phyloP scores from a whole-genome alignment of 64 coral and sea anemone genomes.

The Acropora tenuis region DNA sequence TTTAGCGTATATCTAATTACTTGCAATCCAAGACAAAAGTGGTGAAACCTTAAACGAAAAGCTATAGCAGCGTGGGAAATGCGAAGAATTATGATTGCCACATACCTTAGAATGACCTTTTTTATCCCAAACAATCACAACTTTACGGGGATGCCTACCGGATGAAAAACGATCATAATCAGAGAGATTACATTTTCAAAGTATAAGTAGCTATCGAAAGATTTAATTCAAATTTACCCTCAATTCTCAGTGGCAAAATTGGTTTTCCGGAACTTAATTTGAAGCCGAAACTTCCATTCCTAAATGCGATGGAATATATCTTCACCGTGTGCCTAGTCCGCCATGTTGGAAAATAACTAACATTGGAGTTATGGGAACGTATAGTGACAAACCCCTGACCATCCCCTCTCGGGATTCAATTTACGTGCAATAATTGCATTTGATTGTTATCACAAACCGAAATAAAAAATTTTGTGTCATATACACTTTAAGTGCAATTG shows the following conservation, averaged over 20 bases:
- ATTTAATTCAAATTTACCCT: too few species aligned
- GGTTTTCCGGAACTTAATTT: too few species aligned
- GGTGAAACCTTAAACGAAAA: not conserved
- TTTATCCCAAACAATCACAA: constrained; percentile 10
- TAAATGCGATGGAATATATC: not conserved
- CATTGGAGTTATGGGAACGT: not conserved
- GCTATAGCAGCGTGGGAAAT: not conserved
- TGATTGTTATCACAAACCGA: too few species aligned
- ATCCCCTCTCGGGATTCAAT: not conserved
- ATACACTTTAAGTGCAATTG: not conserved
- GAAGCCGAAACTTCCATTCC: not conserved
- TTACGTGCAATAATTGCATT: not conserved
- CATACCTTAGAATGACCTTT: not conserved
- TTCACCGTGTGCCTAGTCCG: not conserved
- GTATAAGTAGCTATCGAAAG: not conserved
- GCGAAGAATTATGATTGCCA: not conserved
- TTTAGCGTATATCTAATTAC: too few species aligned
- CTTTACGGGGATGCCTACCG: not conserved
- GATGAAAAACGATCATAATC: not conserved
- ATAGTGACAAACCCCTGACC: not conserved
- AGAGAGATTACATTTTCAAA: not conserved
- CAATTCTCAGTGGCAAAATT: too few species aligned
- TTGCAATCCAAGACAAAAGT: too few species aligned
- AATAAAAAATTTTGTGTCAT: too few species aligned
- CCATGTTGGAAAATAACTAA: not conserved